phyloP scores from a whole-genome alignment of 2,113 vertebrate genomes.

The Carassius auratus region DNA sequence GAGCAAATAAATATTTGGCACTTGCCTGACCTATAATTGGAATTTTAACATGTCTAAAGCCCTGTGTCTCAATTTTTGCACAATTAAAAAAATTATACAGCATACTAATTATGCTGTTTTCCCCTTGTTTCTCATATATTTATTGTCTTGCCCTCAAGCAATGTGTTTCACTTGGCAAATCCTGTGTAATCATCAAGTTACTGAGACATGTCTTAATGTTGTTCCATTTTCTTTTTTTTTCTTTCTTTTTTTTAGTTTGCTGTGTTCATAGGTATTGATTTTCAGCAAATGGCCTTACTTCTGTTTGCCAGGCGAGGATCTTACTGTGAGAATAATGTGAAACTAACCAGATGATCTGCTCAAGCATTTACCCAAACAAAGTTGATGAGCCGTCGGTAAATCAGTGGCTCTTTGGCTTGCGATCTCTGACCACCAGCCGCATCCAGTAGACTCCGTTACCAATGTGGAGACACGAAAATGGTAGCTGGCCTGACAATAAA shows the following conservation, averaged over 20 bases:
- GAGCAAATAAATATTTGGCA: not conserved
- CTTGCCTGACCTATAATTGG: not conserved
- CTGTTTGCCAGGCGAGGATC: conserved; percentile 57
- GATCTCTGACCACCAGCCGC: conserved; percentile 18
- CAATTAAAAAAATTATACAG: not conserved
- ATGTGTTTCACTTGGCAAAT: not conserved
- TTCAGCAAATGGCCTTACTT: conserved; percentile 61
- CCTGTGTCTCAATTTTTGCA: not conserved
- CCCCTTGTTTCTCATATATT: not conserved
- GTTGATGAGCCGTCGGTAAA: conserved; percentile 39
- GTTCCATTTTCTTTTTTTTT: not conserved
- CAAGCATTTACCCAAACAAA: conserved; percentile 53
- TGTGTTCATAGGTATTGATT: conserved; percentile 47
- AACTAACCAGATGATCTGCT: conserved; percentile 49
- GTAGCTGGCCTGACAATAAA: conserved; percentile 33
- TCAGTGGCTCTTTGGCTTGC: conserved; percentile 37
- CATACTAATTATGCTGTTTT: not conserved
- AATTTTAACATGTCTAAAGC: not conserved
- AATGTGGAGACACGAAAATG: conserved; percentile 44
- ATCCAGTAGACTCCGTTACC: conserved; percentile 46
- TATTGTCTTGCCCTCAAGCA: not conserved
- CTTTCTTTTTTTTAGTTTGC: not conserved
- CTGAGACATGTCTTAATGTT: conserved; percentile 31
- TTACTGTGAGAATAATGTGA: conserved; percentile 51
- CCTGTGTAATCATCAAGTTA: not conserved